Conservation (phyloP, 1,140 invertebrate species). For the Vollenhovia emeryi region DNA sequence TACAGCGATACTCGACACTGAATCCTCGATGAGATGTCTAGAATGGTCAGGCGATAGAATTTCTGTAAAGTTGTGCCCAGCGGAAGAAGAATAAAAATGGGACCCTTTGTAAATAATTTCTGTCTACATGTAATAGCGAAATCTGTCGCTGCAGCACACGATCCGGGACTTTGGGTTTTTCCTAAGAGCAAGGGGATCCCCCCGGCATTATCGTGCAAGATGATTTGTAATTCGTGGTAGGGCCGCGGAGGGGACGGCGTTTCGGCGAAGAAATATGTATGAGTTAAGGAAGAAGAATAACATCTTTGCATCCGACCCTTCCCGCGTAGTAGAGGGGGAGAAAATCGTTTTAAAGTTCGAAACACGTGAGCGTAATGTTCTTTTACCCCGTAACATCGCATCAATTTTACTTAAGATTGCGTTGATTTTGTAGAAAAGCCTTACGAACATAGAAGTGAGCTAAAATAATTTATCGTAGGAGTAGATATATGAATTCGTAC, state of each 20-base stretch:
- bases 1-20: background rate
- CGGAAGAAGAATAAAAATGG: background rate
- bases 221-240: constrained; percentile 73
- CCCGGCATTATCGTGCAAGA: constrained; percentile 66
- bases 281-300: constrained; percentile 74
- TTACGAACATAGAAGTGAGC: background rate
- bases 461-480: constrained; percentile 24
- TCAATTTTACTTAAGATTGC: constrained; percentile 62
- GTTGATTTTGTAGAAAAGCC: constrained; percentile 34
- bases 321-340: constrained; percentile 19
- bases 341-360: constrained; percentile 65
- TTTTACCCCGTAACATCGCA: constrained; percentile 19
- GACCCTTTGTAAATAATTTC: constrained; percentile 16
- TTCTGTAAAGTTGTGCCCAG: background rate
- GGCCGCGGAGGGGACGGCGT: constrained; percentile 54
- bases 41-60: background rate
- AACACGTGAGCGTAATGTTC: constrained; percentile 73
- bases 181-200: constrained; percentile 52
- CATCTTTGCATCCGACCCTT: constrained; percentile 65
- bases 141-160: background rate
- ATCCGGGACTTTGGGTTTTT: constrained; percentile 61
- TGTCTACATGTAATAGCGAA: background rate
- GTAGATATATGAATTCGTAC: constrained; percentile 22
- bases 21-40: background rate
- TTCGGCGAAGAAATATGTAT: constrained; percentile 68